These are phyloP conservation scores for Oreohelix idahoensis DNA, from an alignment of 1,140 invertebrate species.

Conservation along the genomic window DNA sequence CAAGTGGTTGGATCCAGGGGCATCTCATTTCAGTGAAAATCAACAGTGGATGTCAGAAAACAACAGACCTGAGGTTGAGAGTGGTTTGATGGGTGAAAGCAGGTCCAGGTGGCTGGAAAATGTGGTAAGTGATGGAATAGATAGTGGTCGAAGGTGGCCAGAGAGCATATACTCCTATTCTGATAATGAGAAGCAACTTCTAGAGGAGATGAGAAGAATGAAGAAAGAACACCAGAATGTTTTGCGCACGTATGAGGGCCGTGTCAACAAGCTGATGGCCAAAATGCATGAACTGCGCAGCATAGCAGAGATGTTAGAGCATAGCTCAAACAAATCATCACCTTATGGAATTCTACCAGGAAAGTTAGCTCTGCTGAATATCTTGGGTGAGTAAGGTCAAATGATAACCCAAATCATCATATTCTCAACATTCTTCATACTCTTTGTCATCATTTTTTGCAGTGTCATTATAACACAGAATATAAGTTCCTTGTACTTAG, in stretches of 20 bases:
- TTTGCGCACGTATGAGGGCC: slow-evolving; percentile 65
- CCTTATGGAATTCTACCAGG: slow-evolving; percentile 62
- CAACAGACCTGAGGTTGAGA: slow-evolving; percentile 21
- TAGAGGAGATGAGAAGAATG: slow-evolving; percentile 71
- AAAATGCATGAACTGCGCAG: slow-evolving; percentile 69
- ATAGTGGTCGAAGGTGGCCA: slow-evolving; percentile 46
- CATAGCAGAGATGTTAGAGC: slow-evolving; percentile 70
- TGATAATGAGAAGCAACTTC: slow-evolving; percentile 71
- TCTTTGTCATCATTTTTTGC: too few relatives aligned
- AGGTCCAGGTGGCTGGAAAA: slow-evolving; percentile 20
- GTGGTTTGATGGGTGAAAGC: slow-evolving; percentile 26
- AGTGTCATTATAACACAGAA: too few relatives aligned
- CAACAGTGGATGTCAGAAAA: neutral
- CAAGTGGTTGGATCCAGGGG: neutral
- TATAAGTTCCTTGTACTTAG: too few relatives aligned
- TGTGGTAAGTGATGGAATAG: slow-evolving; percentile 38
- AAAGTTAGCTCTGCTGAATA: slow-evolving; percentile 56
- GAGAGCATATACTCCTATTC: slow-evolving; percentile 63
- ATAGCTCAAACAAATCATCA: slow-evolving; percentile 66
- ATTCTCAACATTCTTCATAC: too few relatives aligned
- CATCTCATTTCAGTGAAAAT: neutral
- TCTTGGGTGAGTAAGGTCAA: slow-evolving; percentile 59
- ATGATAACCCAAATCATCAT: too few relatives aligned
- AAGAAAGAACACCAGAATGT: slow-evolving; percentile 67
- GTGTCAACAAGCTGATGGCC: slow-evolving; percentile 69